Evolutionary conservation across 2,797 vertebrate species (phyloP).

Genomic region (Simalia tracyae): DNA sequence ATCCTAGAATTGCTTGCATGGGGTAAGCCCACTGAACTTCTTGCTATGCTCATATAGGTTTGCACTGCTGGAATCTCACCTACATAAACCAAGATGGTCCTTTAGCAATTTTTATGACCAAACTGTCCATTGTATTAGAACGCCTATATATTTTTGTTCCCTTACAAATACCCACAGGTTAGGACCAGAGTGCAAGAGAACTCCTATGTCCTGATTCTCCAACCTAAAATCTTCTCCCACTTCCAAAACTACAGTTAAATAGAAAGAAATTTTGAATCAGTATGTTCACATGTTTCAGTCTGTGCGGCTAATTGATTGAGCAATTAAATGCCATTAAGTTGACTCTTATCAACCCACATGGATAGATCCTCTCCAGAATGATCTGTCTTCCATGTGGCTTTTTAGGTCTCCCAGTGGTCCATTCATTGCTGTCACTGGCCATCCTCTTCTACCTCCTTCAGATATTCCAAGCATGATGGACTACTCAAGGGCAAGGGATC

Average conservation of each 20-base stretch:
- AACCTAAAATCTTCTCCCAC: not conserved
- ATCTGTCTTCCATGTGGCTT: not conserved
- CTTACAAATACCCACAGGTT: not conserved
- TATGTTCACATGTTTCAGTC: not conserved
- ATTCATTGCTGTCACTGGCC: not conserved
- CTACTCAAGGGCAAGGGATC: not conserved
- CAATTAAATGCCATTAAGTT: not conserved
- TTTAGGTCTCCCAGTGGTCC: not conserved
- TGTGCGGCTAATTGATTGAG: not conserved
- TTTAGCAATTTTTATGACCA: not conserved
- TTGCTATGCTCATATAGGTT: not conserved
- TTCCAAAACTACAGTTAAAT: not conserved
- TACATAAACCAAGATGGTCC: not conserved
- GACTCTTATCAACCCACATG: not conserved
- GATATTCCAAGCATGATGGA: not conserved
- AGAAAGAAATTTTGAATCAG: not conserved
- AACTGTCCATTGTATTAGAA: not conserved
- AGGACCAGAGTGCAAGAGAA: not conserved
- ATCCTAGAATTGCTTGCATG: not conserved
- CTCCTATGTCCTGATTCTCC: not conserved
- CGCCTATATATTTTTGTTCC: not conserved
- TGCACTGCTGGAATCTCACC: not conserved
- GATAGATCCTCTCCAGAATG: not conserved
- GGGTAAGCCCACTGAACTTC: not conserved
- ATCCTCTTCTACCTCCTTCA: not conserved